phyloP scores from a whole-genome alignment of 2,113 vertebrate species.

The Gallinago undulata region DNA sequence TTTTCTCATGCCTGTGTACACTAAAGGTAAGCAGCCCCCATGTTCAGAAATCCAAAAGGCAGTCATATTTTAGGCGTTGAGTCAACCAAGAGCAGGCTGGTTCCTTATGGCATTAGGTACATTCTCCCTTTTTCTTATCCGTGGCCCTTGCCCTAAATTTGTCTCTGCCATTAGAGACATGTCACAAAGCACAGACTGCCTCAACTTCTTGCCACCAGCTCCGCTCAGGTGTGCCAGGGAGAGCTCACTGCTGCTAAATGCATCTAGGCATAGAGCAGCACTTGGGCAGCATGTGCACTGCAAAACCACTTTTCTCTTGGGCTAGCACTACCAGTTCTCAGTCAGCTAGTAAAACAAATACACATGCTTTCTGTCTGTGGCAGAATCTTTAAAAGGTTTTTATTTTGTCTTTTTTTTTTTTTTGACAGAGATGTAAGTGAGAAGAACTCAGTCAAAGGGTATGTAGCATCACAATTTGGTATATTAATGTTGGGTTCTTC shows the following conservation, averaged over 20 bases:
- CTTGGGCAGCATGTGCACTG: background rate
- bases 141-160: background rate
- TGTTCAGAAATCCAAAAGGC: background rate
- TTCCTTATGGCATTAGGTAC: background rate
- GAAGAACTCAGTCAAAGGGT: conserved; percentile 89
- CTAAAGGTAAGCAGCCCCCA: background rate
- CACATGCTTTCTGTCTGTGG: background rate
- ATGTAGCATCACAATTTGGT: background rate
- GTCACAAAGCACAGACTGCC: background rate
- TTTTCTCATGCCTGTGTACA: background rate
- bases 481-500: background rate
- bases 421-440: conserved; percentile 89
- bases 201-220: background rate
- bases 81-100: background rate
- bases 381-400: background rate
- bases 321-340: background rate
- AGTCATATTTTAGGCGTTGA: background rate
- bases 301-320: background rate
- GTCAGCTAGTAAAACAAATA: background rate
- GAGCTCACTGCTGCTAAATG: background rate
- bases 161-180: background rate
- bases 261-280: background rate
- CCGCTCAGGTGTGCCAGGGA: background rate
- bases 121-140: background rate
- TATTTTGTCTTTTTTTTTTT: background rate